Percentiles rank a stretch among this genome's conserved stretches.
These are phyloP conservation scores for Nyctalus aviator DNA, from an alignment of 2,797 vertebrate genomes.

Conservation along the genomic window DNA sequence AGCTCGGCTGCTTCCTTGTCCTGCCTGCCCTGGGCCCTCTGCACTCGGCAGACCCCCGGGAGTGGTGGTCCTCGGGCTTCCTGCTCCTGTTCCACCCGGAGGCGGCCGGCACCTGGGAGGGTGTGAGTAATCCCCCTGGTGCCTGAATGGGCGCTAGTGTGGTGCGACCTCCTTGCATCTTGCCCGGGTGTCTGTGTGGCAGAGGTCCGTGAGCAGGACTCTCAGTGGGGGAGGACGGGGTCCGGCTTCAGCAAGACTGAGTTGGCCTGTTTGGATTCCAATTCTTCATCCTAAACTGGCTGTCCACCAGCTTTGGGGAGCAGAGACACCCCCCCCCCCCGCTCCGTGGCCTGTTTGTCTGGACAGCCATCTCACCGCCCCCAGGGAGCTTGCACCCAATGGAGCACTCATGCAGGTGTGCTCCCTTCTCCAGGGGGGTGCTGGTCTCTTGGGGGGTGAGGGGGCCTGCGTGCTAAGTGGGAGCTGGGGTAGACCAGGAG, in stretches of 20 bases:
- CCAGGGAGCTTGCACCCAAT: neutral
- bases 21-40: neutral
- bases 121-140: neutral
- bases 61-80: neutral
- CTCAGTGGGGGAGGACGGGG: neutral
- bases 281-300: neutral
- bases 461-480: neutral
- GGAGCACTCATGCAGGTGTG: too few relatives aligned
- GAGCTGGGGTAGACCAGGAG: neutral
- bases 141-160: neutral
- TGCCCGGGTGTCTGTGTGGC: neutral
- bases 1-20: constrained; percentile 66
- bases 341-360: neutral
- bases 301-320: neutral
- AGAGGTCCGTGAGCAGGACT: neutral
- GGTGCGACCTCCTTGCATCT: neutral
- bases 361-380: neutral
- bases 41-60: neutral
- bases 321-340: neutral
- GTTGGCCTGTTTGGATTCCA: neutral
- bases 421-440: neutral
- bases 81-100: neutral
- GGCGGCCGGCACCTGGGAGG: neutral
- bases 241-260: neutral
- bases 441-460: neutral